A percentile compares a stretch with the other conserved stretches of the same genome.
Evolutionary conservation across 2,113 vertebrate species (phyloP).

Genomic region (Burhinus bistriatus): DNA sequence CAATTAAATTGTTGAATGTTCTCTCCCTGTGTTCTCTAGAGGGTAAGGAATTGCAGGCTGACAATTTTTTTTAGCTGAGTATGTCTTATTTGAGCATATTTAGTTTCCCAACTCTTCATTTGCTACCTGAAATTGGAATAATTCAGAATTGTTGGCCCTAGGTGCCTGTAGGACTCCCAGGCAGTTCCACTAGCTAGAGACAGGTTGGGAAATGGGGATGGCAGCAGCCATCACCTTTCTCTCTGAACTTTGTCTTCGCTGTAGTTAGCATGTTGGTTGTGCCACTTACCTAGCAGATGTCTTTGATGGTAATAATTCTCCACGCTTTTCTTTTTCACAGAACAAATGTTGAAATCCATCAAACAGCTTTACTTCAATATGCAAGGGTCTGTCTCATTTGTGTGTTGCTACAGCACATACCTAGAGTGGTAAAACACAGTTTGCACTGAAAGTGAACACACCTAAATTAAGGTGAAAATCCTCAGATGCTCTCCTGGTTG

Average conservation of each 20-base stretch:
- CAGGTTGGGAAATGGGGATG: not conserved
- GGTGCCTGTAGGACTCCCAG: not conserved
- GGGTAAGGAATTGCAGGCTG: not conserved
- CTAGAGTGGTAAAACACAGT: not conserved
- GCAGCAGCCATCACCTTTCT: not conserved
- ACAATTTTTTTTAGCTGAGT: not conserved
- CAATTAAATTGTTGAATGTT: not conserved
- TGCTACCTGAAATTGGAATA: not conserved
- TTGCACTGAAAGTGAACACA: not conserved
- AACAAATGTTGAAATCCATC: not conserved
- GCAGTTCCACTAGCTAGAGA: not conserved
- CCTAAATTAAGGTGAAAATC: not conserved
- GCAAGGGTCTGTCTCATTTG: not conserved
- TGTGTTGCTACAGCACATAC: not conserved
- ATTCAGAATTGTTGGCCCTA: not conserved
- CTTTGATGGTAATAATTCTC: not conserved
- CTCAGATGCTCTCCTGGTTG: not conserved
- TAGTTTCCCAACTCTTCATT: not conserved
- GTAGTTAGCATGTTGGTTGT: not conserved
- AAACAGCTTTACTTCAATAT: not conserved
- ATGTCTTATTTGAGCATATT: not conserved
- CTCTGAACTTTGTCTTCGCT: not conserved
- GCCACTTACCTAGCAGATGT: not conserved
- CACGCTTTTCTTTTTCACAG: not conserved
- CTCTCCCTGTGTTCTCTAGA: not conserved